Conservation (phyloP, 2,888 invertebrate genomes). For the Acrobasis consociella region DNA sequence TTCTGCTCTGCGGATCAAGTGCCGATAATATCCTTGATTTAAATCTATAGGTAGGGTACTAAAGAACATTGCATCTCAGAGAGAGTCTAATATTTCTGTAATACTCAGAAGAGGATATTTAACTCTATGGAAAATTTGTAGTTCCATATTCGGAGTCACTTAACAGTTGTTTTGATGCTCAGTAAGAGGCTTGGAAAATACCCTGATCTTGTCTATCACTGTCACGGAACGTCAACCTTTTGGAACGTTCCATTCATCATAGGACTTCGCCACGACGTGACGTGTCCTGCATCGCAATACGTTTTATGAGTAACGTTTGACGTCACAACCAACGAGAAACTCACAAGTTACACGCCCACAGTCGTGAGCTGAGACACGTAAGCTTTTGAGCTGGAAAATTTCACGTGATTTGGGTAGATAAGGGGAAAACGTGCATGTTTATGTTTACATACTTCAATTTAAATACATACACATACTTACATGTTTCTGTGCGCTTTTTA, state of each 20-base stretch:
- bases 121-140: too few relatives aligned
- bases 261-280: neutral
- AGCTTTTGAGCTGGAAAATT: neutral
- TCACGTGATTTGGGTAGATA: neutral
- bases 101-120: too few relatives aligned
- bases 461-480: too few relatives aligned
- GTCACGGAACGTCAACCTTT: slow-evolving; percentile 13
- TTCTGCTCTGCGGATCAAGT: too few relatives aligned
- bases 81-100: too few relatives aligned
- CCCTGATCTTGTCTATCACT: slow-evolving; percentile 3
- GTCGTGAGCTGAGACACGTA: neutral
- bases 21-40: too few relatives aligned
- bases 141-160: too few relatives aligned
- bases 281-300: neutral
- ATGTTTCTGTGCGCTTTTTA: too few relatives aligned
- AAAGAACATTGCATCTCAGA: too few relatives aligned
- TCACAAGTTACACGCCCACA: neutral
- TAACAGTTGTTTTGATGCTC: neutral
- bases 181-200: neutral
- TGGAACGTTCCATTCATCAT: slow-evolving; percentile 17
- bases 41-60: too few relatives aligned
- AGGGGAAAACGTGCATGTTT: too few relatives aligned
- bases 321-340: neutral
- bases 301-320: neutral
- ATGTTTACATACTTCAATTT: too few relatives aligned